Evolutionary conservation across 2,113 vertebrate species (phyloP), one percentile per base, ranked within the genome.

Genomic region (Zeus faber): DNA sequence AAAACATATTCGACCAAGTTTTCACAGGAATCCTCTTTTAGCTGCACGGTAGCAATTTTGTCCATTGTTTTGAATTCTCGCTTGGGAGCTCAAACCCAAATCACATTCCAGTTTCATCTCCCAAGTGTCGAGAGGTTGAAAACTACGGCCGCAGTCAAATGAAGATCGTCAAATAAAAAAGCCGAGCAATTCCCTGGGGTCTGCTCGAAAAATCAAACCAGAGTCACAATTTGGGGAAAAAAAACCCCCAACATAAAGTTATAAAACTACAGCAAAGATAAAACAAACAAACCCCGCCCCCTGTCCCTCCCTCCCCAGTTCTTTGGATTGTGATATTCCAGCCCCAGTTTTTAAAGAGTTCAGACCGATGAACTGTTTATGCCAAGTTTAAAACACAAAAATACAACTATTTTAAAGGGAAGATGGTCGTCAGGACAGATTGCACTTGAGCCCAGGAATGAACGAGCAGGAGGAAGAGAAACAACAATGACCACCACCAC

Each of bases 401-500:
- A 24, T 55, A 56, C 55, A 16, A 68, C 47, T 69, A 68, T 20
- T 43, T 48, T 58, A 45, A 31, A 23, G 37, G 29, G 35, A 79
- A 55, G 49, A 64, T 72, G 69, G 72, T 67, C 70, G 81, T 71
- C 65, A 57, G 70, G 68, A 91, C 84, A 81, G 85, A 97, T 95
- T 98, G 94, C 94, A 98, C 94, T 70, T 92, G 90, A 93, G 91
- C 93, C 92, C 91, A 88, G 87, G 86, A 89, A 91, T 85, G 86
- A 82, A 58, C 67, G 87, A 84, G 80, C 87, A 89, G 89, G 89
- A 81, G 81, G 84, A 85, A 85, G 85, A 89, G 86, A 82, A 83
- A 72, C 81, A 69, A 13, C 33, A 84, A n/a, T n/a, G n/a, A n/a
- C n/a, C n/a, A n/a, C n/a, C n/a, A n/a, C n/a, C n/a, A n/a, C n/a